Conservation (phyloP, 2,797 vertebrate genomes). For the Coreius guichenoti region DNA sequence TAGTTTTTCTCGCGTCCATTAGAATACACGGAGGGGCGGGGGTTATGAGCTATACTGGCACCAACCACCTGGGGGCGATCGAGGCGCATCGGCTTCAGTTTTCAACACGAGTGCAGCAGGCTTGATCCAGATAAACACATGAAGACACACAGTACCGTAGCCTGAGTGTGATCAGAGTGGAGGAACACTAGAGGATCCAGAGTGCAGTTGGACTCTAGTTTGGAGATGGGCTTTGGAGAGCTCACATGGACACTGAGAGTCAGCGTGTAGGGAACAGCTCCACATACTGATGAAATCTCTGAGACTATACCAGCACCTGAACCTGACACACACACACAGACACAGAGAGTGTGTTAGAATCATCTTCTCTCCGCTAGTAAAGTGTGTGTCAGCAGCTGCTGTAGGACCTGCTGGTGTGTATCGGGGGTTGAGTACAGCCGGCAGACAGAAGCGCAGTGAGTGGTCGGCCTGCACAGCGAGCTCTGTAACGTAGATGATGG, state of each 20-base stretch:
- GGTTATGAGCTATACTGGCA: too few relatives aligned
- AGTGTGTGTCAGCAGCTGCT: neutral
- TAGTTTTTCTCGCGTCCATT: too few relatives aligned
- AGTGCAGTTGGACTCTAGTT: conserved; percentile 79
- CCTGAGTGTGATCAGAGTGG: conserved; percentile 75
- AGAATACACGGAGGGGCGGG: too few relatives aligned
- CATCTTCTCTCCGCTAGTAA: neutral
- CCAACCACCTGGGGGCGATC: too few relatives aligned
- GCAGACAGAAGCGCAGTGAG: conserved; percentile 81
- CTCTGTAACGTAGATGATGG: conserved; percentile 81
- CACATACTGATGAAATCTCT: conserved; percentile 67
- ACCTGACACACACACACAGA: conserved; percentile 18
- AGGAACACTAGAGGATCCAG: conserved; percentile 78
- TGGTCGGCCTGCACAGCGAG: conserved; percentile 80
- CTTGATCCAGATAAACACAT: conserved; percentile 18
- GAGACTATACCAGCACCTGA: conserved; percentile 49
- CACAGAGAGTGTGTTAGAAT: neutral
- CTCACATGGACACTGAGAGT: conserved; percentile 72
- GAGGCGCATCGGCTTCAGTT: too few relatives aligned
- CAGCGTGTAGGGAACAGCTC: conserved; percentile 79
- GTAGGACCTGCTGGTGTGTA: conserved; percentile 77
- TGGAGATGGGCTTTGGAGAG: conserved; percentile 77
- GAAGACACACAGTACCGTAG: conserved; percentile 70
- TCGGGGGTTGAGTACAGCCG: conserved; percentile 83
- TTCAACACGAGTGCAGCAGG: too few relatives aligned